Base-by-base conservation (phyloP, 2,113 vertebrate species). In the Otus sunia region DNA sequence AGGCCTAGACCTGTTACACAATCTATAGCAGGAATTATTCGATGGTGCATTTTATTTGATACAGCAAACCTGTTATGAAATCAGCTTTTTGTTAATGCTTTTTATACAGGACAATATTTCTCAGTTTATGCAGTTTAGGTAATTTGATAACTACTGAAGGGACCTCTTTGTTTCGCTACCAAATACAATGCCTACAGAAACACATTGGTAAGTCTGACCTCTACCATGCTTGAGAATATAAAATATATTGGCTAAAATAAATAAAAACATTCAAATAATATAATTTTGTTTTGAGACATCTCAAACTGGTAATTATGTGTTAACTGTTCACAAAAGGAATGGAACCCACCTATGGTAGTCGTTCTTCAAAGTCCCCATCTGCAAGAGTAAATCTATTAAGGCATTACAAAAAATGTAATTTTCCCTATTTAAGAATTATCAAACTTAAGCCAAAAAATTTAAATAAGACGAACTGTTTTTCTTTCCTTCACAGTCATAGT, bases 241-340 rank as follows among this genome's bases (percentile, higher is more conserved):
- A 92, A 94, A 95, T 79, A 47, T 30, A 83, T 92, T 72, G 39
- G 20, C 69, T 95, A 76, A 86, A 96, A 79, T 55, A 92, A 88
- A 79, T 87, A 60, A 90, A 95, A 97, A 73, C 37, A 72, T 84
- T 63, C 84, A 97, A 97, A 96, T 93, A 91, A 90, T 87, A 94
- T 69, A 6, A 85, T 95, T 97, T 92, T 96, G 27, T 76, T 88
- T 93, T 92, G 75, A 94, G 69, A 66, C 66, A 88, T 95, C 81
- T 97, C 84, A 92, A 88, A 90, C 73, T 50, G 15, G 8, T 69
- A 64, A 49, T 27, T 60, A 5, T 43, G 12, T 41, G 29, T 66
- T 50, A 73, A 52, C 20, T 56, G 30, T 15, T 9, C 12, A 34
- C 15, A 32, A 47, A 15, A 67, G 16, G n/a, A 73, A 50, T 41